Base-by-base conservation (phyloP, 2,888 invertebrate genomes). In the Drosophila nr. medialis region DNA sequence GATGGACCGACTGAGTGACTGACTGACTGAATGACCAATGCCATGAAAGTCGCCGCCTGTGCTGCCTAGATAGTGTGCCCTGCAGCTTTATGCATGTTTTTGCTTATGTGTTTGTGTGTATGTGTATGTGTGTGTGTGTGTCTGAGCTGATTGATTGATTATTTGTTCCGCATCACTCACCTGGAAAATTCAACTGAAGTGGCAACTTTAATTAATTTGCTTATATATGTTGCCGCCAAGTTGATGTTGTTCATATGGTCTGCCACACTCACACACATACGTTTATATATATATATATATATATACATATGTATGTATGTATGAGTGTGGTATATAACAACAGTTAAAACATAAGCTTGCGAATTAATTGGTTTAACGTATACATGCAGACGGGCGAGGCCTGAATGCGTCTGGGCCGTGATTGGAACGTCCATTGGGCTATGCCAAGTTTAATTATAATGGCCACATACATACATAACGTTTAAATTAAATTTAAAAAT, bases 91-190 rank as follows among this genome's bases (percentile, higher is more conserved):
- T 81, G 79, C 70, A 81, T 76, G 50, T 27, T 36, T 36, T 65
- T 29, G 29, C 48, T 24, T 36, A 36, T 54, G 34, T 50, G 11
- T 34, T 7, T 21, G 1, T 50, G 24, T 36, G 8, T 69, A 11
- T 50, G n/a, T 56, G 36, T 30, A 6, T 32, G 15, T 49, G 11
- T 50, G 50, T 56, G 59, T 76, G 76, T 81, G 74, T 79, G 67
- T 80, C 66, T 77, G 78, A 78, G 81, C 86, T 91, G 92, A 91
- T 92, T 92, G 92, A 92, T 92, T 92, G 91, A 91, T 92, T 91
- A 91, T 92, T 91, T 92, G 91, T 92, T 92, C 91, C 92, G 91
- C 92, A 91, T 91, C 92, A 91, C 89, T 92, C 91, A 92, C 91
- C 91, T 92, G 92, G 92, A 92, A 92, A 92, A 92, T 92, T 91